phyloP scores from a whole-genome alignment of 1,140 invertebrate species.

The Heliconius melpomene region DNA sequence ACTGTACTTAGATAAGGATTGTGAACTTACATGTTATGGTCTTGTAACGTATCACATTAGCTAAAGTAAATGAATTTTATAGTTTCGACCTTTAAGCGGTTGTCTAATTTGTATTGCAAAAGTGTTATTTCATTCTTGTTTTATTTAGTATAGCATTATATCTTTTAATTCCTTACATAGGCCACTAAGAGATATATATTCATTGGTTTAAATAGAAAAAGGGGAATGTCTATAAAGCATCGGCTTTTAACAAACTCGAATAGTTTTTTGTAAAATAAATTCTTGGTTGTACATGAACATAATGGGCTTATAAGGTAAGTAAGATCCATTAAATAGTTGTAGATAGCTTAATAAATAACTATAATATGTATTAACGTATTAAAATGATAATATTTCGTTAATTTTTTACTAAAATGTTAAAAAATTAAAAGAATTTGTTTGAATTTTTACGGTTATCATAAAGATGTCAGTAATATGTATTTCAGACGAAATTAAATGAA shows the following conservation, averaged over 20 bases:
- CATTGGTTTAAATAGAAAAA: neutral
- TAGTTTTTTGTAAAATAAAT: neutral
- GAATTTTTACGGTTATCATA: neutral
- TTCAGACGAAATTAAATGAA: too few species aligned
- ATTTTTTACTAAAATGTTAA: neutral
- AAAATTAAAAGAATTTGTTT: neutral
- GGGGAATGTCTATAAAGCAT: neutral
- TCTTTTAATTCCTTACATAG: neutral
- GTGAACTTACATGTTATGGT: neutral
- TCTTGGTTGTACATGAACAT: neutral
- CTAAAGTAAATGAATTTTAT: neutral
- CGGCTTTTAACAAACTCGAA: neutral
- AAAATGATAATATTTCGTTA: too few species aligned
- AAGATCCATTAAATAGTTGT: neutral
- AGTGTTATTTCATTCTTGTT: neutral
- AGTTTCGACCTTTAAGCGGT: slow-evolving; percentile 1
- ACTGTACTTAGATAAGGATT: neutral
- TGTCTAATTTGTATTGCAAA: neutral
- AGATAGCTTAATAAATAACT: neutral
- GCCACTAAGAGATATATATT: neutral
- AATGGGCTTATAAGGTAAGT: neutral
- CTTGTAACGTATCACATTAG: neutral
- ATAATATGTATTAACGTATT: neutral
- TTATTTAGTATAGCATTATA: neutral
- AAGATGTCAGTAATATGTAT: neutral